These are phyloP conservation scores for Cyanistes caeruleus DNA, from an alignment of 2,113 vertebrate genomes.

Conservation along the genomic window DNA sequence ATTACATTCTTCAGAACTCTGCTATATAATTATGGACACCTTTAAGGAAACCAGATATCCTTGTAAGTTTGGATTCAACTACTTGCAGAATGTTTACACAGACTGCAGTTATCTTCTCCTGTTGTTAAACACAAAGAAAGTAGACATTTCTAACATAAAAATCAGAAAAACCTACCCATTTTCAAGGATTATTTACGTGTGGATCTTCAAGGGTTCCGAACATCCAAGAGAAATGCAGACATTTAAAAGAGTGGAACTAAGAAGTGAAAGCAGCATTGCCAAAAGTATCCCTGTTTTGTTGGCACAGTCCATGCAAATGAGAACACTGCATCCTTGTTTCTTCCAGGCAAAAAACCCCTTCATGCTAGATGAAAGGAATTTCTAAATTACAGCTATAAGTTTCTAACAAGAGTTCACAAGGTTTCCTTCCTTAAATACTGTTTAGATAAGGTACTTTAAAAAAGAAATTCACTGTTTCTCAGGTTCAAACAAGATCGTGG, in stretches of 20 bases:
- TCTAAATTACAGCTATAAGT: conserved; percentile 37
- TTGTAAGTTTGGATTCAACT: neutral
- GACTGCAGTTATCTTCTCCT: neutral
- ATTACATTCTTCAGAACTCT: conserved; percentile 12
- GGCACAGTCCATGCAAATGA: conserved; percentile 30
- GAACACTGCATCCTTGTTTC: conserved; percentile 44
- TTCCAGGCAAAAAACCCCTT: conserved; percentile 14
- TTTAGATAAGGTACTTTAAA: conserved; percentile 31
- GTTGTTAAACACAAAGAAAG: neutral
- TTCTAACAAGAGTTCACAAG: conserved; percentile 55
- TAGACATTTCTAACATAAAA: neutral
- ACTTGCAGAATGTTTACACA: neutral
- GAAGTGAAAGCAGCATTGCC: neutral
- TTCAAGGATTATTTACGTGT: neutral
- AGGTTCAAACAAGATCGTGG: neutral
- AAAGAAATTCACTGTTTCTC: conserved; percentile 12
- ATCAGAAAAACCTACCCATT: neutral
- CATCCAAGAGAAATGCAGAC: neutral
- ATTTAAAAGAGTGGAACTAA: neutral
- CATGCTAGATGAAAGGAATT: conserved; percentile 55
- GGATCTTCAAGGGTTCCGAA: neutral
- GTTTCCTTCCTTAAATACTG: conserved; percentile 13
- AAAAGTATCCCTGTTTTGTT: neutral
- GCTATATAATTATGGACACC: neutral
- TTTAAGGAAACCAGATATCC: conserved; percentile 28